Conservation (phyloP, 2,888 invertebrate genomes). For the Caenorhabditis japonica region DNA sequence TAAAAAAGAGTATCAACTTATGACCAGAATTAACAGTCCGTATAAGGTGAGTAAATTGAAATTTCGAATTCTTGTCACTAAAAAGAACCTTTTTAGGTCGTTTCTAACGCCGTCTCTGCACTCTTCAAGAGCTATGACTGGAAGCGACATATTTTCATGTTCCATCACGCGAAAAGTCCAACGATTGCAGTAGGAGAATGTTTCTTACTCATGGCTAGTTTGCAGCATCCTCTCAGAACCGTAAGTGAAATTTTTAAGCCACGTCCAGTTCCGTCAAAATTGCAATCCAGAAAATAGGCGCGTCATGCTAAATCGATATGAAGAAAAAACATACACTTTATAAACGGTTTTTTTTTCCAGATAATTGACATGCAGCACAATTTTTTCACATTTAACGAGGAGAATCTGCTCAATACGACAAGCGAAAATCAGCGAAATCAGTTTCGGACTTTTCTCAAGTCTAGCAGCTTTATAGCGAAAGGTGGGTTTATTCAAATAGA, state of each 20-base stretch:
- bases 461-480: slow-evolving; percentile 55
- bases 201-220: slow-evolving; percentile 71
- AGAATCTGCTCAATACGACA: slow-evolving; percentile 16
- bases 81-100: slow-evolving; percentile 48
- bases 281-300: too few relatives aligned
- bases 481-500: slow-evolving; percentile 34
- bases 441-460: slow-evolving; percentile 34
- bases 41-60: slow-evolving; percentile 79
- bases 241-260: slow-evolving; percentile 30
- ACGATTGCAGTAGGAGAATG: slow-evolving; percentile 69
- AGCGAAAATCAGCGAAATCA: slow-evolving; percentile 16
- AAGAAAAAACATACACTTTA: too few relatives aligned
- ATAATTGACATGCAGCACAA: slow-evolving; percentile 68
- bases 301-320: too few relatives aligned
- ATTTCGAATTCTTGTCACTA: too few relatives aligned
- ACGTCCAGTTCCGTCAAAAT: too few relatives aligned
- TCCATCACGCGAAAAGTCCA: slow-evolving; percentile 64
- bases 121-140: slow-evolving; percentile 66
- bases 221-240: slow-evolving; percentile 55
- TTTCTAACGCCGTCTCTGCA: slow-evolving; percentile 55
- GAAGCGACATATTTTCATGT: slow-evolving; percentile 66
- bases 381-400: slow-evolving; percentile 71
- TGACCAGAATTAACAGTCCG: slow-evolving; percentile 88
- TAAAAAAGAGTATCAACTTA: slow-evolving; percentile 84
- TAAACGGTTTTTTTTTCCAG: slow-evolving; percentile 20